Conservation (phyloP, 2,113 vertebrate species). For the Tenebrosternarchus preto region DNA sequence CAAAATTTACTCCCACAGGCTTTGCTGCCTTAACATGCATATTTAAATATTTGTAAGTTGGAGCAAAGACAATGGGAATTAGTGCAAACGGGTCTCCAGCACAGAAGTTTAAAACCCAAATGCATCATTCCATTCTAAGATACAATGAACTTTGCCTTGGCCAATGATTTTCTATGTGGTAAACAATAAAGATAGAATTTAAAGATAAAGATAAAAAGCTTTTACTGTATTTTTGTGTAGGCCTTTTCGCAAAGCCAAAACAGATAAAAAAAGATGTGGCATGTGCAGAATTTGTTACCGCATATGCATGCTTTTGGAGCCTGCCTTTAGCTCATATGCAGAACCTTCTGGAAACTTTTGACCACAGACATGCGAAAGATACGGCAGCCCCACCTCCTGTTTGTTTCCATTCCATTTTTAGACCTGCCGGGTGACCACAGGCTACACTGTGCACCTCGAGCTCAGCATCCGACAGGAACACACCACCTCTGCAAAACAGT, state of each 20-base stretch:
- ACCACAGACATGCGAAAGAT: slow-evolving; percentile 8
- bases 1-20: neutral
- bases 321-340: neutral
- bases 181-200: too few species aligned
- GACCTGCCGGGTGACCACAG: slow-evolving; percentile 22
- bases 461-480: neutral
- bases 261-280: neutral
- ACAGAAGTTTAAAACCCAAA: too few species aligned
- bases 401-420: slow-evolving; percentile 28
- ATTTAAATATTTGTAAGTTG: neutral
- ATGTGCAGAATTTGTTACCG: neutral
- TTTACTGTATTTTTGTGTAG: neutral
- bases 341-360: slow-evolving; percentile 31
- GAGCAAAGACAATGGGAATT: too few species aligned
- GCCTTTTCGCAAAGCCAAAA: neutral
- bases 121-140: too few species aligned
- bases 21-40: neutral
- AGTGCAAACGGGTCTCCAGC: too few species aligned
- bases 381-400: neutral
- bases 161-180: too few species aligned
- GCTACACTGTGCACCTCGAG: neutral
- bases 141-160: too few species aligned
- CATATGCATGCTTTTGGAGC: neutral
- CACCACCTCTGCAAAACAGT: neutral
- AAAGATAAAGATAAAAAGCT: neutral